Conservation (phyloP, 2,888 invertebrate genomes). For the Chaitophorus viminalis region DNA sequence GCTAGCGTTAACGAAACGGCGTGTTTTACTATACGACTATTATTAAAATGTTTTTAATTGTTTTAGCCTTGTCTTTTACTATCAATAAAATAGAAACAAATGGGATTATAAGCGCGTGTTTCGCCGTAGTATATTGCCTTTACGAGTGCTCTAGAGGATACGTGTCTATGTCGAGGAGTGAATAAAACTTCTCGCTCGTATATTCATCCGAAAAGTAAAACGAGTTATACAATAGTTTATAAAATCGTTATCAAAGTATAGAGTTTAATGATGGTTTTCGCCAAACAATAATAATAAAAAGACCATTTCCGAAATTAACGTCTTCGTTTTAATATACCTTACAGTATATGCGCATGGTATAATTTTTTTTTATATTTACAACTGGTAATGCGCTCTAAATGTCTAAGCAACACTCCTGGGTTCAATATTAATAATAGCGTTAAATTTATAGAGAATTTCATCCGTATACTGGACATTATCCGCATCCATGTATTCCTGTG, state of each 20-base stretch:
- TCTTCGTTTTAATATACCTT: background rate
- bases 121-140: slow-evolving; percentile 17
- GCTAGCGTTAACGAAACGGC: background rate
- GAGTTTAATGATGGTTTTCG: slow-evolving; percentile 3
- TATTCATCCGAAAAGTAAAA: background rate
- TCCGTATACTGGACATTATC: background rate
- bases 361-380: slow-evolving; percentile 34
- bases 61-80: slow-evolving; percentile 38
- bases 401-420: slow-evolving; percentile 19
- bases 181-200: background rate
- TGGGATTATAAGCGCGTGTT: slow-evolving; percentile 6
- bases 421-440: slow-evolving; percentile 42
- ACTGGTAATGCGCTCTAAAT: slow-evolving; percentile 52
- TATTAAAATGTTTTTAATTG: slow-evolving; percentile 46
- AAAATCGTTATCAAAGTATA: slow-evolving; percentile 25
- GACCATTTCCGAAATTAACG: slow-evolving; percentile 12
- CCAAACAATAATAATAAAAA: slow-evolving; percentile 17
- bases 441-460: slow-evolving; percentile 58
- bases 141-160: slow-evolving; percentile 17
- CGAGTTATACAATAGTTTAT: background rate
- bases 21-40: background rate
- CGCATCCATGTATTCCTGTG: background rate
- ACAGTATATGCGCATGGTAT: background rate
- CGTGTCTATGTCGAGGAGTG: background rate
- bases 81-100: slow-evolving; percentile 37